These are phyloP conservation scores for Netelia virgata DNA, from an alignment of 2,888 invertebrate genomes.

Conservation along the genomic window DNA sequence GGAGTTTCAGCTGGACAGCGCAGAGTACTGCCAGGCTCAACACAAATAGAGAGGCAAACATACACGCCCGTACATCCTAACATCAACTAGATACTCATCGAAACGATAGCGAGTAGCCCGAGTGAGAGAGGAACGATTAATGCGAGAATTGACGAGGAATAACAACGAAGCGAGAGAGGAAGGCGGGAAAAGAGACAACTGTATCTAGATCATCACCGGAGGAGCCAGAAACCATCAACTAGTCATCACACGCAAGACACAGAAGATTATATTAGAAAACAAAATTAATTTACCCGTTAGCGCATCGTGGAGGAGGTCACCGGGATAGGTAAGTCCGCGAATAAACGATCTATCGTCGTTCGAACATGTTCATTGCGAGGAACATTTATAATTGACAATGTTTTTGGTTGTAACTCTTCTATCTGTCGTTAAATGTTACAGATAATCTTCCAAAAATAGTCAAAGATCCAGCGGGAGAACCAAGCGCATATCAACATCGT, in stretches of 20 bases:
- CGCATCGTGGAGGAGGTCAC: slow-evolving; percentile 74
- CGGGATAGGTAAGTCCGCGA: slow-evolving; percentile 77
- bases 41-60: slow-evolving; percentile 92
- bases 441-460: slow-evolving; percentile 82
- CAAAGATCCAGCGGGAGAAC: slow-evolving; percentile 77
- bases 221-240: slow-evolving; percentile 69
- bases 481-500: slow-evolving; percentile 83
- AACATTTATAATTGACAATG: no score
- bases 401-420: background rate
- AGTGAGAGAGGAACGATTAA: slow-evolving; percentile 6
- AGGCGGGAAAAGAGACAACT: slow-evolving; percentile 27
- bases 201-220: slow-evolving; percentile 75
- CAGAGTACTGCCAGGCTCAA: slow-evolving; percentile 99
- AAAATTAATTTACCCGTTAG: slow-evolving; percentile 74
- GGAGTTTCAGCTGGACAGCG: slow-evolving; percentile 99
- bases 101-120: slow-evolving; percentile 10
- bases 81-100: slow-evolving; percentile 57
- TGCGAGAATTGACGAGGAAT: slow-evolving; percentile 16
- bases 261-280: slow-evolving; percentile 79
- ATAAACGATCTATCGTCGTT: background rate
- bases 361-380: no score
- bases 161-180: background rate
- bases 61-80: slow-evolving; percentile 74
- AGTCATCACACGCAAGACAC: slow-evolving; percentile 66
- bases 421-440: slow-evolving; percentile 72